Conservation (phyloP, 2,888 invertebrate species). For the Schrankia costaestrigalis region DNA sequence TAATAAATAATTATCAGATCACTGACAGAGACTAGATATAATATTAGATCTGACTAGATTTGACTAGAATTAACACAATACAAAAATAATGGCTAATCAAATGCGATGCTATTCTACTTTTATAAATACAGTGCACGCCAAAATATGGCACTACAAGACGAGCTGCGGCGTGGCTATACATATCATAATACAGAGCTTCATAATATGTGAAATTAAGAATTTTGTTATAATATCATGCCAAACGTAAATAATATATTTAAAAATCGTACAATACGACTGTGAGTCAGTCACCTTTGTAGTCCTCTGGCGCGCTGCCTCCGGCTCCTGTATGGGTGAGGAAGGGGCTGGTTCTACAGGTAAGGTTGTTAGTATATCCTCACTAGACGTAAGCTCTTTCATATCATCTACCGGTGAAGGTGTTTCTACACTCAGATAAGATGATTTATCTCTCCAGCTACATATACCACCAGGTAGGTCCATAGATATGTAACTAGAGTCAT, state of each 20-base stretch:
- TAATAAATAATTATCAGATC: slow-evolving; percentile 47
- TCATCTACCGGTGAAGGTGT: slow-evolving; percentile 53
- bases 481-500: slow-evolving; percentile 83
- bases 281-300: slow-evolving; percentile 75
- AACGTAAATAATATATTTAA: slow-evolving; percentile 73
- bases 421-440: slow-evolving; percentile 86
- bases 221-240: slow-evolving; percentile 78
- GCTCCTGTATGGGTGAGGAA: slow-evolving; percentile 70
- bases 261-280: slow-evolving; percentile 78
- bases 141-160: slow-evolving; percentile 76
- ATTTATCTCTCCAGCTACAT: slow-evolving; percentile 90
- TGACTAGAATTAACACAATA: slow-evolving; percentile 71
- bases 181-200: slow-evolving; percentile 64
- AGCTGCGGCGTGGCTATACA: slow-evolving; percentile 62
- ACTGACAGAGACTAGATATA: slow-evolving; percentile 53
- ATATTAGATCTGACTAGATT: slow-evolving; percentile 37
- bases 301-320: slow-evolving; percentile 52
- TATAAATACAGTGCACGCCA: slow-evolving; percentile 56
- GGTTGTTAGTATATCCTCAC: slow-evolving; percentile 78
- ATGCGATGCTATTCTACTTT: slow-evolving; percentile 42
- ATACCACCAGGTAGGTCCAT: slow-evolving; percentile 90
- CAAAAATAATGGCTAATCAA: slow-evolving; percentile 40
- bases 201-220: slow-evolving; percentile 71
- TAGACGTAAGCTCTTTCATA: slow-evolving; percentile 40
- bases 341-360: slow-evolving; percentile 65